Conservation (phyloP, 2,113 vertebrate genomes). For the Herpetotheres cachinnans region DNA sequence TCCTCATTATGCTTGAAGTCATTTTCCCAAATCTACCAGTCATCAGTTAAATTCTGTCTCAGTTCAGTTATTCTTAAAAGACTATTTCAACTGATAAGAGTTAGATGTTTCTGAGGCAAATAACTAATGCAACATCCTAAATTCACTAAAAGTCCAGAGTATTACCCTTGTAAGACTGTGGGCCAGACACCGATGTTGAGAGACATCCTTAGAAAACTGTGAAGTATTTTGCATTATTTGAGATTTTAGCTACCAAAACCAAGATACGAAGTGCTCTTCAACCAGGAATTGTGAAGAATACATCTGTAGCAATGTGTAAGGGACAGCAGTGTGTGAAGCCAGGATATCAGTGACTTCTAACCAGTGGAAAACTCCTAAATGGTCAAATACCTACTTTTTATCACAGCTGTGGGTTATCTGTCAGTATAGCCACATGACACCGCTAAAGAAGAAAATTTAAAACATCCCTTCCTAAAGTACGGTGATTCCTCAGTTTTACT, state of each 20-base stretch:
- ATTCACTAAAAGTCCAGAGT: not conserved
- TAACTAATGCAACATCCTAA: not conserved
- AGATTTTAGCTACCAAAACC: not conserved
- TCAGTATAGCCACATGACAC: not conserved
- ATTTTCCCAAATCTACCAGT: not conserved
- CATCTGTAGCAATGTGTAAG: not conserved
- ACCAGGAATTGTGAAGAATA: not conserved
- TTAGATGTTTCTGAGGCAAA: not conserved
- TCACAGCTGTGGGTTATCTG: not conserved
- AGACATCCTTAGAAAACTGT: not conserved
- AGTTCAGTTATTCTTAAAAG: not conserved
- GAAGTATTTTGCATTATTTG: not conserved
- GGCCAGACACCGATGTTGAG: not conserved
- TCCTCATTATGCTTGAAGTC: not conserved
- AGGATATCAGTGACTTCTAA: not conserved
- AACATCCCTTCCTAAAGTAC: not conserved
- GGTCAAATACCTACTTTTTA: not conserved
- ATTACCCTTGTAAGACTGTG: not conserved
- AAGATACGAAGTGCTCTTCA: not conserved
- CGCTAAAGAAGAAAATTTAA: not conserved
- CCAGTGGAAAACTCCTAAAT: not conserved
- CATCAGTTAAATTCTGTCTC: not conserved
- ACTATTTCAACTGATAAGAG: not conserved
- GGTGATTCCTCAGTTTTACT: not conserved
- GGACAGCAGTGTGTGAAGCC: not conserved